Conservation (phyloP, 2,797 vertebrate genomes). For the Allenopithecus nigroviridis region DNA sequence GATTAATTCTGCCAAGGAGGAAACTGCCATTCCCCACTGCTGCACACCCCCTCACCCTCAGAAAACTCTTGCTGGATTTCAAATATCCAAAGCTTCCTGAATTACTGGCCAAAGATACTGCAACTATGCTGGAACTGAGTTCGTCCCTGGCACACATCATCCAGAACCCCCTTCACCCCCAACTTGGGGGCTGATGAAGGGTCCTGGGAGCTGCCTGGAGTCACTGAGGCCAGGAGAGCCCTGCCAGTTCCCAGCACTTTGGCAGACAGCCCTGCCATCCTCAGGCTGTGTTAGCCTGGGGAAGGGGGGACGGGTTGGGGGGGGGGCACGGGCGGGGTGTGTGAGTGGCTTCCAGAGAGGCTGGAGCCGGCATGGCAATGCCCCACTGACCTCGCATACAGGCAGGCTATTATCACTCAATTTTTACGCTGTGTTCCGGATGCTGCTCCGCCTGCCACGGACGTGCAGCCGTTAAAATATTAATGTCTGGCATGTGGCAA, state of each 20-base stretch:
- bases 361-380: accelerated
- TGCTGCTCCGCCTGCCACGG: neutral
- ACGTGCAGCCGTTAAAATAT: conserved; percentile 34
- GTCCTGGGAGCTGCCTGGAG: neutral
- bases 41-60: too few relatives aligned
- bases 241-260: accelerated
- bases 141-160: neutral
- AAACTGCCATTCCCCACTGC: neutral
- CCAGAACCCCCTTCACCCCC: too few relatives aligned
- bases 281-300: neutral
- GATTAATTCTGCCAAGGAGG: neutral
- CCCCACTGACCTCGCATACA: neutral
- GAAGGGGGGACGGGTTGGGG: neutral
- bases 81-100: neutral
- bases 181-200: neutral
- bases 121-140: neutral
- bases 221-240: neutral
- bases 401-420: conserved; percentile 14
- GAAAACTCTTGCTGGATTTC: neutral
- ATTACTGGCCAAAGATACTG: neutral
- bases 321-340: accelerated
- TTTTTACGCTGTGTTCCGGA: conserved; percentile 31
- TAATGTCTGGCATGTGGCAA: conserved; percentile 62
- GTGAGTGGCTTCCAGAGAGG: accelerated
- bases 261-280: neutral